These are phyloP conservation scores for Lycopodina hypogea DNA, from an alignment of 37 sponge, comb jelly and placozoan species.

Conservation along the genomic window DNA sequence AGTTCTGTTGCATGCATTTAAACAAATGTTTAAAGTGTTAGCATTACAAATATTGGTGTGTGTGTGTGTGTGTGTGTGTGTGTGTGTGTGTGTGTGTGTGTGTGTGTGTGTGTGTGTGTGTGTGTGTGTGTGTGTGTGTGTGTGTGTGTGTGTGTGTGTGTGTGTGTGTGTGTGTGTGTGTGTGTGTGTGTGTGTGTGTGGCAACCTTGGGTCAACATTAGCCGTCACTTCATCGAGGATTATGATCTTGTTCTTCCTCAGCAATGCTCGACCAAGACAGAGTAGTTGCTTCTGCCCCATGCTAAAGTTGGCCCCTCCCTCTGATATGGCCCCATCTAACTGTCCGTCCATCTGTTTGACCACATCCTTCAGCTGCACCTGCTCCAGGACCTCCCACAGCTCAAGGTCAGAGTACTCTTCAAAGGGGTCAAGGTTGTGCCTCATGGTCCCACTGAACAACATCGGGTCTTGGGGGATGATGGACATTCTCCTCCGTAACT, in stretches of 20 bases:
- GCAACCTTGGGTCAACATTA: conserved; percentile 79
- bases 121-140: too few relatives aligned
- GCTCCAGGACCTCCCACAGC: conserved; percentile 78
- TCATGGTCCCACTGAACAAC: conserved; percentile 85
- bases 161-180: not conserved
- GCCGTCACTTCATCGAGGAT: conserved; percentile 90
- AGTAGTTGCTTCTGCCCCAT: conserved; percentile 86
- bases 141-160: not conserved
- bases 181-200: conserved; percentile 16
- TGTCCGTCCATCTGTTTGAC: conserved; percentile 52
- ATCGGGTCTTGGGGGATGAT: conserved; percentile 93
- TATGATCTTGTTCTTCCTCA: conserved; percentile 73
- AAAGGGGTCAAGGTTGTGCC: conserved; percentile 93
- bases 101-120: too few relatives aligned
- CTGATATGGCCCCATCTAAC: conserved; percentile 62
- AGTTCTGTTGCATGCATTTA: conserved; percentile 44
- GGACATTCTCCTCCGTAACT: conserved; percentile 72
- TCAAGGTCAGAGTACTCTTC: conserved; percentile 56
- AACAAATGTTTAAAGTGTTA: too few relatives aligned
- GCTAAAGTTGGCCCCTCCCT: conserved; percentile 83
- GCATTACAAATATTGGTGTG: too few relatives aligned
- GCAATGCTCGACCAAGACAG: conserved; percentile 80
- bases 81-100: too few relatives aligned
- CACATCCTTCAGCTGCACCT: conserved; percentile 71
- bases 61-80: too few relatives aligned